A percentile compares a stretch with the other conserved stretches of the same genome.
Conservation (phyloP, 2,797 vertebrate genomes). For the Poecilia gillii region DNA sequence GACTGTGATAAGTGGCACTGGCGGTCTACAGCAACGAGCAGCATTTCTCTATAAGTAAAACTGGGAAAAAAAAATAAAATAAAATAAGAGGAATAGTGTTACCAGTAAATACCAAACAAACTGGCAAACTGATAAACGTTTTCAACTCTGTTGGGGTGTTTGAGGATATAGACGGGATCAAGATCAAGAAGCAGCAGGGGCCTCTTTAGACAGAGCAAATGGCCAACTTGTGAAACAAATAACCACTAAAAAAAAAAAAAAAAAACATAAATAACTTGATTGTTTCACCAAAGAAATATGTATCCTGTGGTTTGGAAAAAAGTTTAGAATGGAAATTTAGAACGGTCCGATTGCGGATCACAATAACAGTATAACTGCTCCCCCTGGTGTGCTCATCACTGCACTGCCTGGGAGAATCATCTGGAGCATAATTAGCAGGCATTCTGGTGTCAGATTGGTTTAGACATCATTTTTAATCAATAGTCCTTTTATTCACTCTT, state of each 20-base stretch:
- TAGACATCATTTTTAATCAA: conserved; percentile 38
- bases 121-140: conserved; percentile 33
- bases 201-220: conserved; percentile 67
- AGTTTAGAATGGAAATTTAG: conserved; percentile 66
- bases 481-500: conserved; percentile 47
- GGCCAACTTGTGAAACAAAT: conserved; percentile 61
- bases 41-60: conserved; percentile 35
- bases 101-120: conserved; percentile 40
- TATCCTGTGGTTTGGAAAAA: conserved; percentile 68
- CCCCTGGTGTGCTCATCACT: conserved; percentile 89
- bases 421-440: conserved; percentile 60
- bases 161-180: conserved; percentile 71
- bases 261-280: conserved; percentile 43
- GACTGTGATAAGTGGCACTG: conserved; percentile 56
- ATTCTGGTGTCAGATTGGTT: conserved; percentile 54
- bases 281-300: conserved; percentile 80
- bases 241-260: conserved; percentile 21
- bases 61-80: conserved; percentile 14
- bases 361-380: conserved; percentile 90
- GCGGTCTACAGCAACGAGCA: conserved; percentile 33
- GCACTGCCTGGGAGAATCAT: conserved; percentile 72
- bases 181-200: conserved; percentile 68
- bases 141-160: conserved; percentile 49
- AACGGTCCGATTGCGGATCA: conserved; percentile 53
- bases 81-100: conserved; percentile 43